Percentiles rank a stretch among this genome's conserved stretches.
These are phyloP conservation scores for Asteroscopus sphinx DNA, from an alignment of 2,888 invertebrate genomes.

Conservation along the genomic window DNA sequence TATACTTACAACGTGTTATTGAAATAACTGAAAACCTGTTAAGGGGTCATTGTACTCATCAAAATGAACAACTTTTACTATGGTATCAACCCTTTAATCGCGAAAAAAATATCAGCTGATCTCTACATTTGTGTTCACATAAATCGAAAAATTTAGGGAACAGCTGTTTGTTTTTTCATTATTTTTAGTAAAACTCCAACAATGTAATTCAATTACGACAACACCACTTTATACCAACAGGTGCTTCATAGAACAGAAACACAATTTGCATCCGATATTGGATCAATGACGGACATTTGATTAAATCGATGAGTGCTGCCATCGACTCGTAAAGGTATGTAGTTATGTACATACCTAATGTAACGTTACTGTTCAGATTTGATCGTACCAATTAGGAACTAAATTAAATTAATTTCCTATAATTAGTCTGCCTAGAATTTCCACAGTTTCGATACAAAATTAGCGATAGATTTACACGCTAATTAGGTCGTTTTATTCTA, in stretches of 20 bases:
- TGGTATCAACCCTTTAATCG: no score
- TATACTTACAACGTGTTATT: no score
- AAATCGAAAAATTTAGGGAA: no score
- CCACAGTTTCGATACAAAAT: conserved; percentile 35
- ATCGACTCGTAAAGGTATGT: conserved; percentile 61
- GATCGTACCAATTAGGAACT: conserved; percentile 68
- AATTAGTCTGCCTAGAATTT: conserved; percentile 66
- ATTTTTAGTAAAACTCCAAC: conserved; percentile 14
- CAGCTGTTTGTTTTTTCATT: no score
- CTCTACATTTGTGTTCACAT: no score
- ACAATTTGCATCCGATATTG: conserved; percentile 63
- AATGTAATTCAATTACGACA: conserved; percentile 34
- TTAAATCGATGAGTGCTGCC: conserved; percentile 61
- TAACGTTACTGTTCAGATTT: conserved; percentile 62
- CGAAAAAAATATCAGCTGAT: no score
- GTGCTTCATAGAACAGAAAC: conserved; percentile 47
- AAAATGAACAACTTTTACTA: no score
- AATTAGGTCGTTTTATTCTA: conserved; percentile 31
- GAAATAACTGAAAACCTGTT: no score
- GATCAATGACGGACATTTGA: conserved; percentile 64
- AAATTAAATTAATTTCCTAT: conserved; percentile 72
- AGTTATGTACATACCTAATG: no score
- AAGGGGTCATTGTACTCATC: no score
- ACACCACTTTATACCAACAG: conserved; percentile 17
- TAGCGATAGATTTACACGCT: conserved; percentile 26